phyloP scores from a whole-genome alignment of 2,797 vertebrate genomes.

The Tauraco hartlaubi region DNA sequence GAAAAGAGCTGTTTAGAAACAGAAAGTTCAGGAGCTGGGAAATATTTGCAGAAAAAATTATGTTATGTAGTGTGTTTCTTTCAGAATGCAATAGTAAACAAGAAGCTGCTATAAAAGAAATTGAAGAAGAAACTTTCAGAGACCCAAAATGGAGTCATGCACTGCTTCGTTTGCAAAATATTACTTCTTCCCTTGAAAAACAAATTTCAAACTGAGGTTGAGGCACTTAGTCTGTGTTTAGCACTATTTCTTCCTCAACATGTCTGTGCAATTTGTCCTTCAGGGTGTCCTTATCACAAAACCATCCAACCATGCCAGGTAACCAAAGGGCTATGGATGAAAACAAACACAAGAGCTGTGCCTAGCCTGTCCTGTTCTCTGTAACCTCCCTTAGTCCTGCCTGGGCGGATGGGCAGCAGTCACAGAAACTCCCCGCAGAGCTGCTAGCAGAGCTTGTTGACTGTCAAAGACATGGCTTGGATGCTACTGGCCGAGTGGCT shows the following conservation, averaged over 20 bases:
- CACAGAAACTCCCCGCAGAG: not conserved
- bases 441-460: not conserved
- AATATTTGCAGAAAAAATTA: not conserved
- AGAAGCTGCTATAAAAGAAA: not conserved
- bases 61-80: not conserved
- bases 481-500: not conserved
- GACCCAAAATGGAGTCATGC: not conserved
- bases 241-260: not conserved
- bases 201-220: not conserved
- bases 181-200: not conserved
- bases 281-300: not conserved
- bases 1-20: not conserved
- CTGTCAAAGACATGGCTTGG: not conserved
- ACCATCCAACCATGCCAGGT: not conserved
- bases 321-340: fast-evolving
- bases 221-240: not conserved
- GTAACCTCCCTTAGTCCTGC: not conserved
- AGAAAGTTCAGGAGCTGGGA: not conserved
- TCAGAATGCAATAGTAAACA: not conserved
- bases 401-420: not conserved
- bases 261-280: not conserved
- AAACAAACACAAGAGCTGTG: not conserved
- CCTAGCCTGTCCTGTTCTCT: not conserved
- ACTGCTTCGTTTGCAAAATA: not conserved
- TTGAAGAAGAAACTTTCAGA: not conserved